A percentile compares a stretch with the other conserved stretches of the same genome.
Evolutionary conservation across 2,797 vertebrate genomes (phyloP).

Genomic region (Coccyzus lansbergi): DNA sequence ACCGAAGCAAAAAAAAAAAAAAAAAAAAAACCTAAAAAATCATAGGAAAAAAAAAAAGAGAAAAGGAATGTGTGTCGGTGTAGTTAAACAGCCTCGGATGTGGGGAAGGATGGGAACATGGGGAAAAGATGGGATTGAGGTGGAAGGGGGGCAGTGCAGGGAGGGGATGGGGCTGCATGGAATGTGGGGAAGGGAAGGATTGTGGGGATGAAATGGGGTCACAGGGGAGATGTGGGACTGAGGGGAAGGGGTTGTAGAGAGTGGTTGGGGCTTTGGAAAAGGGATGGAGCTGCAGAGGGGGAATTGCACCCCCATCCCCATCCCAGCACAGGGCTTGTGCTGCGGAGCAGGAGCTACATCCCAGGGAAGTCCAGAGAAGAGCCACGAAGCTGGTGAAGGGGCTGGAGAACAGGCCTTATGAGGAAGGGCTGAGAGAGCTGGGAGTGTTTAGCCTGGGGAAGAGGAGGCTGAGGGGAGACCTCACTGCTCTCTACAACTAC

Average conservation of each 20-base stretch:
- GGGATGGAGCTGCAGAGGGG: background rate
- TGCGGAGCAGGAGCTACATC: rapidly evolving
- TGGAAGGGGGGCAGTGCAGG: too few species aligned
- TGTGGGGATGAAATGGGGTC: too few species aligned
- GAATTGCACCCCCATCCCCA: rapidly evolving
- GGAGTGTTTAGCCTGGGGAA: too few species aligned
- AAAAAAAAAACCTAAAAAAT: constrained; percentile 1
- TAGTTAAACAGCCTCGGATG: background rate
- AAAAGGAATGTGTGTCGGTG: background rate
- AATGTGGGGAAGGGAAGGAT: too few species aligned
- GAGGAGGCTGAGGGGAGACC: too few species aligned
- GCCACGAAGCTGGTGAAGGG: too few species aligned
- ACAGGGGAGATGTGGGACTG: background rate
- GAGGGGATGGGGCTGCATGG: too few species aligned
- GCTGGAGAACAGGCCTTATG: too few species aligned
- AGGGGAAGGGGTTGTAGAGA: background rate
- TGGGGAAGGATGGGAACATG: background rate
- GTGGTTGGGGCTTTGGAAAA: background rate
- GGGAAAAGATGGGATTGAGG: background rate
- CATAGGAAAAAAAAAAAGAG: background rate
- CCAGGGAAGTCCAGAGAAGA: too few species aligned
- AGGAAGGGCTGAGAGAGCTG: too few species aligned
- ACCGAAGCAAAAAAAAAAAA: background rate
- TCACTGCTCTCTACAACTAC: too few species aligned
- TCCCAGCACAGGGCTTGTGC: background rate